phyloP scores from a whole-genome alignment of 2,888 invertebrate species.

The Phaonia tiefii region DNA sequence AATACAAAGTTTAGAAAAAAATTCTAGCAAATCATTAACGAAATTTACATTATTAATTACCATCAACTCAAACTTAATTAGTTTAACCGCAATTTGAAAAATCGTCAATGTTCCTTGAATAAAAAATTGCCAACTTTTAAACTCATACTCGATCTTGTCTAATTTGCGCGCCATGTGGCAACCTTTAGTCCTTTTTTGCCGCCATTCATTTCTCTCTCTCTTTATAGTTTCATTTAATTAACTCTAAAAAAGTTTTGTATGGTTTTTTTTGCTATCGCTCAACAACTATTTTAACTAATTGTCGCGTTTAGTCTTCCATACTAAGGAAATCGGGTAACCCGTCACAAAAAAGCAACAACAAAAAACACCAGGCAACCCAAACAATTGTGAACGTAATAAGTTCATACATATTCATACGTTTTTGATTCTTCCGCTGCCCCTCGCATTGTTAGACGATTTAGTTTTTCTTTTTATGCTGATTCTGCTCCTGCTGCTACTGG shows the following conservation, averaged over 20 bases:
- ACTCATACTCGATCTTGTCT: no score
- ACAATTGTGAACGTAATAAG: constrained; percentile 55
- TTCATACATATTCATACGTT: constrained; percentile 59
- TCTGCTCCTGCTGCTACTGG: constrained; percentile 1
- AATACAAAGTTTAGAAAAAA: no score
- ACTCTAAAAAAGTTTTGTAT: constrained; percentile 53
- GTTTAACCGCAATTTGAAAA: constrained; percentile 58
- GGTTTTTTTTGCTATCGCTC: constrained; percentile 20
- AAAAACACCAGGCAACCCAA: constrained; percentile 35
- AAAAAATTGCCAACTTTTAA: neutral
- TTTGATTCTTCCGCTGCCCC: no score
- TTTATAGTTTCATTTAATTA: constrained; percentile 59
- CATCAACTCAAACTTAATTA: constrained; percentile 64
- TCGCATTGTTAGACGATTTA: neutral
- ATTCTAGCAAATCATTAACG: constrained; percentile 14
- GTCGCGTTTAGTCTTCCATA: constrained; percentile 52
- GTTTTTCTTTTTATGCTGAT: constrained; percentile 5
- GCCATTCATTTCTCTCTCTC: neutral
- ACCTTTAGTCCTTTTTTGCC: neutral
- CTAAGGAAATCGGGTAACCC: constrained; percentile 42
- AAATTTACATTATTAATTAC: constrained; percentile 67
- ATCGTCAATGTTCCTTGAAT: neutral
- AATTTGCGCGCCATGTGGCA: neutral
- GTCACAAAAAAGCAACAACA: neutral
- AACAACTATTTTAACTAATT: constrained; percentile 62